These are phyloP conservation scores for Microcebus jonahi DNA, from an alignment of 2,113 vertebrate species.

Conservation along the genomic window DNA sequence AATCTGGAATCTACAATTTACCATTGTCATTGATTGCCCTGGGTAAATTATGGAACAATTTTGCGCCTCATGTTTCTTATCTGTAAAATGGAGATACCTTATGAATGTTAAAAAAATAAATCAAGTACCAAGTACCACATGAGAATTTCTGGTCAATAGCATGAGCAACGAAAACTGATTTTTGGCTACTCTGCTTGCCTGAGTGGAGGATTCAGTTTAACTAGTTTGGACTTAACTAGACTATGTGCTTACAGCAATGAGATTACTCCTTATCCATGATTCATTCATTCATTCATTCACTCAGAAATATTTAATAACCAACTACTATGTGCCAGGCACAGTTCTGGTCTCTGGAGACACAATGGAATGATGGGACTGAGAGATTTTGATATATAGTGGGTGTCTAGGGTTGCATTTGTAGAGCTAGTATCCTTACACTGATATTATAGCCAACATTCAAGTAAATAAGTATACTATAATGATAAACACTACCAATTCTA, in stretches of 20 bases:
- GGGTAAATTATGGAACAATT: not conserved
- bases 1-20: not conserved
- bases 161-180: not conserved
- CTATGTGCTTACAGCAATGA: not conserved
- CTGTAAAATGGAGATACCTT: not conserved
- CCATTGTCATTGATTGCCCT: too few relatives aligned
- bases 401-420: not conserved
- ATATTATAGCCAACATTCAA: not conserved
- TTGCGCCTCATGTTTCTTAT: not conserved
- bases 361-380: not conserved
- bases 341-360: not conserved
- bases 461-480: not conserved
- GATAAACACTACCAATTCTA: not conserved
- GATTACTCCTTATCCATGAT: not conserved
- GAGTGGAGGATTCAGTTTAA: not conserved
- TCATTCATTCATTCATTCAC: not conserved
- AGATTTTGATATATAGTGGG: not conserved
- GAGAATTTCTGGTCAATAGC: not conserved
- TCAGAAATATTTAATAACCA: not conserved
- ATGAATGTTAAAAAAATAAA: not conserved
- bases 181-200: not conserved
- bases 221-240: not conserved
- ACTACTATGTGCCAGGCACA: not conserved
- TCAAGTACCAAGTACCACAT: not conserved
- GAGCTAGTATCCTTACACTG: not conserved